Percentiles rank a stretch among this genome's conserved stretches.
Conservation (phyloP, 2,113 vertebrate species). For the Phyllostomus discolor region DNA sequence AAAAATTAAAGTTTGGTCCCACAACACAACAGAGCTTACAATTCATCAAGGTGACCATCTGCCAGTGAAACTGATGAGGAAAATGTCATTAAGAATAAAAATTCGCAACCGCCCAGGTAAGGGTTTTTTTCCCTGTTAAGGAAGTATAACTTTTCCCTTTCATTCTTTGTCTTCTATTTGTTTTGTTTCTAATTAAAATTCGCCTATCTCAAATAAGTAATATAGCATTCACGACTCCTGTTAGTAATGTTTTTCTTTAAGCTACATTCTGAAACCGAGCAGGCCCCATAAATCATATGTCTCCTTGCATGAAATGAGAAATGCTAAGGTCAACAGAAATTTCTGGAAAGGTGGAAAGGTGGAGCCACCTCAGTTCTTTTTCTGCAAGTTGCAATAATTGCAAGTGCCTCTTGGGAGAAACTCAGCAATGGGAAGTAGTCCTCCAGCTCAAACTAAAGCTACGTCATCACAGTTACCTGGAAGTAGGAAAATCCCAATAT, state of each 20-base stretch:
- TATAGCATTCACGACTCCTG: neutral
- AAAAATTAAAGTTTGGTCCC: conserved; percentile 14
- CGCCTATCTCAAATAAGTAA: conserved; percentile 43
- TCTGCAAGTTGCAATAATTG: conserved; percentile 46
- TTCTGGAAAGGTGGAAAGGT: conserved; percentile 47
- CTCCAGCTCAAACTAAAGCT: neutral
- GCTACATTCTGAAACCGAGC: conserved; percentile 33
- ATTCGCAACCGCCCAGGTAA: neutral
- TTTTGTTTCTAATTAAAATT: conserved; percentile 65
- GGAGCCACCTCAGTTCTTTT: conserved; percentile 37
- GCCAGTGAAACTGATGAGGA: conserved; percentile 10
- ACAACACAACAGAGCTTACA: neutral
- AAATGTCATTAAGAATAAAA: conserved; percentile 31
- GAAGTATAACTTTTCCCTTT: conserved; percentile 26
- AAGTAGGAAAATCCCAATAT: neutral
- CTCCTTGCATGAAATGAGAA: conserved; percentile 58
- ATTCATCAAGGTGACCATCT: conserved; percentile 47
- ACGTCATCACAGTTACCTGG: neutral
- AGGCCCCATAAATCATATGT: conserved; percentile 65
- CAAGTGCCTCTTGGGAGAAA: conserved; percentile 38
- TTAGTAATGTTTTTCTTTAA: conserved; percentile 58
- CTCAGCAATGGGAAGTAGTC: neutral
- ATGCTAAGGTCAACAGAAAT: conserved; percentile 66
- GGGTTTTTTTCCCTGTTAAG: neutral
- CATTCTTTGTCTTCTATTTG: conserved; percentile 37